Base-by-base conservation (phyloP, 2,113 vertebrate species). In the Cynoglossus semilaevis region DNA sequence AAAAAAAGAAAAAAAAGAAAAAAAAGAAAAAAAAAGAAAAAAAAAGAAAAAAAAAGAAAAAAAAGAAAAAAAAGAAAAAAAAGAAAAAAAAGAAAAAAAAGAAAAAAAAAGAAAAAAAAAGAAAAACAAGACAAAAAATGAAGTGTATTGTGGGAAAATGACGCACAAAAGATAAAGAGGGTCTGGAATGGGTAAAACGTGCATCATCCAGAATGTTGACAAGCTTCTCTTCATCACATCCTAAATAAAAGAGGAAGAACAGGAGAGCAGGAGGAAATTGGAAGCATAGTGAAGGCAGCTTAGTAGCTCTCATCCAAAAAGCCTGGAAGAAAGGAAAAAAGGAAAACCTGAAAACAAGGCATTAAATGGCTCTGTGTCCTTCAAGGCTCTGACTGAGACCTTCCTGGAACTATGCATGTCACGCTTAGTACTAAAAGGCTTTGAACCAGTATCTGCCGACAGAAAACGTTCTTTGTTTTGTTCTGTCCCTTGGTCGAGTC, bases 251-350 rank as follows among this genome's bases (percentile, higher is more conserved):
- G 62, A 77, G 72, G 70, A 79, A 80, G 70, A 80, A 79, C 70
- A 77, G 74, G 80, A 80, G 73, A 77, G 66, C 58, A 42, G 58
- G 67, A 74, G 82, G 83, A 86, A 85, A 86, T 86, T 84, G 77
- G 81, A 85, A 85, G 75, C 77, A 83, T 77, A 76, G 71, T 56
- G 56, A 72, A 70, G 63, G 69, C 67, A 72, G 80, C 77, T 85
- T 79, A 76, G 76, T 54, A 75, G 69, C 76, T 51, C 62, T 56
- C 65, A 58, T 76, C 72, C 59, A 78, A 81, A 77, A 83, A 77
- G 74, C 71, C 62, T 59, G 58, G 65, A 77, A 75, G 77, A 80
- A 81, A 79, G 51, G 50, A 65, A 69, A 61, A 59, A 54, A 66
- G 50, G 50, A 36, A 74, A 76, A 82, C 77, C 67, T 72, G 15